These are phyloP conservation scores for Meghimatium bilineatum DNA, from an alignment of 2,888 invertebrate species.

Conservation along the genomic window DNA sequence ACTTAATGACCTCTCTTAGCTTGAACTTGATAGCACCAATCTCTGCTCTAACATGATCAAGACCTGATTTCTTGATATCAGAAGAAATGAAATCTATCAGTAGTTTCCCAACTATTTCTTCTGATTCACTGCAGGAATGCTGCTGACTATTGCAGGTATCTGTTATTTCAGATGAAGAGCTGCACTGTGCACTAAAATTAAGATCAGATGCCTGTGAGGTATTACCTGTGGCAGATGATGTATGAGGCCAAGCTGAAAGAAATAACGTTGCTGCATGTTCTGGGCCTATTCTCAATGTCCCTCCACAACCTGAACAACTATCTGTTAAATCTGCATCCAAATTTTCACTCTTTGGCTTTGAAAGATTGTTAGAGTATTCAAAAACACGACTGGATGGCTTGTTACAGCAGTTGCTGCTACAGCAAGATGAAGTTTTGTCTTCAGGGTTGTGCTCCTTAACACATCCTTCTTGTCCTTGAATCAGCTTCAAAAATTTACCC, in stretches of 20 bases:
- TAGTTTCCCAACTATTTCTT: neutral
- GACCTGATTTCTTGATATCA: neutral
- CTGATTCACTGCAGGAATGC: neutral
- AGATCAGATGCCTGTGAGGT: neutral
- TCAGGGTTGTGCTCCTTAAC: neutral
- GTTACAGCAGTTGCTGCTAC: neutral
- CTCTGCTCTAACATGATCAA: constrained; percentile 32
- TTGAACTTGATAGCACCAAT: constrained; percentile 37
- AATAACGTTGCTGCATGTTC: constrained; percentile 37
- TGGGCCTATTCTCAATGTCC: constrained; percentile 5
- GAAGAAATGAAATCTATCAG: constrained; percentile 5
- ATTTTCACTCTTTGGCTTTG: neutral
- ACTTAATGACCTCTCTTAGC: constrained; percentile 39
- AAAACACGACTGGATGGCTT: neutral
- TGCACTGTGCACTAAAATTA: neutral
- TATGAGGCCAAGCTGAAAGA: constrained; percentile 22
- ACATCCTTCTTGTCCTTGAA: constrained; percentile 22
- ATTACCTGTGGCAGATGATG: neutral
- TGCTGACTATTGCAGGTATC: neutral
- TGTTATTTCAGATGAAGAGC: neutral
- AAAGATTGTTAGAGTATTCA: neutral
- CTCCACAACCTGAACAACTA: constrained; percentile 9
- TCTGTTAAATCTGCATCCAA: neutral
- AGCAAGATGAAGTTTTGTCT: constrained; percentile 10
- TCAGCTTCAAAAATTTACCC: constrained; percentile 26